Base-by-base conservation (phyloP, 1,140 invertebrate species). In the Eubasilissa regina region DNA sequence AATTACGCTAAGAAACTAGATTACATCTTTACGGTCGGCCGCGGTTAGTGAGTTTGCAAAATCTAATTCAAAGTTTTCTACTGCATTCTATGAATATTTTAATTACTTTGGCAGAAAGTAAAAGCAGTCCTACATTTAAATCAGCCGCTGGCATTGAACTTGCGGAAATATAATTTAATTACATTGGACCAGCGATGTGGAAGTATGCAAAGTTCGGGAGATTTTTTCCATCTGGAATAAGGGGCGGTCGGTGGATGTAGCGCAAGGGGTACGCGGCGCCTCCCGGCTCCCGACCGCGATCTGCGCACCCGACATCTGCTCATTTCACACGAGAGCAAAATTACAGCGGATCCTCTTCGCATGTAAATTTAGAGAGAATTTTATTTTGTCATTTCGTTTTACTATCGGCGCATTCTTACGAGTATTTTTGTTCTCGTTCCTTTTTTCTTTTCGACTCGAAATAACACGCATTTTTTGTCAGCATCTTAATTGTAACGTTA, bases 341-440 rank as follows among this genome's bases (percentile, higher is more conserved):
- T 73, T 51, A 73, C 51, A 73, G 68, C 12, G n/a, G 25, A 53
- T 53, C 25, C 68, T 73, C 68, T 53, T 73, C 47, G 47, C 51
- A 73, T 73, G 68, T 51, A 73, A 73, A 73, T 73, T 73, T 73
- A 55, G 51, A 11, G 66, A 47, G 68, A 73, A 73, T 73, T 73
- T 73, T 73, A 73, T 73, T 73, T 53, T 73, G 68, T 73, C 68
- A 73, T 73, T 53, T 43, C 47, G 12, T 25, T 73, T 73, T 73
- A 73, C 53, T 73, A n/a, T 21, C 51, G 47, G 68, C 68, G 68
- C 25, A 73, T 73, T 73, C 68, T 51, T 73, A 68, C 64, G 64
- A 45, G 45, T 45, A 68, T 66, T 66, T 66, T 66, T 66, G 25
- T 15, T 68, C 64, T 17, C 11, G 35, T 47, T 68, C 43, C 45